Evolutionary conservation across 2,797 vertebrate species (phyloP).

Genomic region (Aphelocoma californica): DNA sequence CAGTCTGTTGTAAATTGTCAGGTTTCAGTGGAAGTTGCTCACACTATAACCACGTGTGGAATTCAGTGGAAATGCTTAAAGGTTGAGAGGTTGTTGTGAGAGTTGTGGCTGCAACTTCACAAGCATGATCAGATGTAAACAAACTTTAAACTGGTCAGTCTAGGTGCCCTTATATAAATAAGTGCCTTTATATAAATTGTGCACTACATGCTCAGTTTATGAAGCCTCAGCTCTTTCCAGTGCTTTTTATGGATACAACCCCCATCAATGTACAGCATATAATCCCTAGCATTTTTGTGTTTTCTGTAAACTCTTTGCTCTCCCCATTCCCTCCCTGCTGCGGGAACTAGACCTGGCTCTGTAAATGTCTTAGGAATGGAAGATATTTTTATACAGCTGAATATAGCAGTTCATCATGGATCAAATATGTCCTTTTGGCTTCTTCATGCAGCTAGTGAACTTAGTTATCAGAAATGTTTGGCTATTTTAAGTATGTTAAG

Average conservation of each 20-base stretch:
- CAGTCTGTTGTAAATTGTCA: not conserved
- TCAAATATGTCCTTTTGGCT: slow-evolving; percentile 28
- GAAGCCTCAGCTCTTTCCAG: not conserved
- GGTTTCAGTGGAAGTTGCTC: not conserved
- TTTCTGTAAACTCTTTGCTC: not conserved
- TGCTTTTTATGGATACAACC: not conserved
- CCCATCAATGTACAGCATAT: not conserved
- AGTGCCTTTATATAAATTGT: not conserved
- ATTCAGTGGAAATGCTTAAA: not conserved
- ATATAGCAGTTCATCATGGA: not conserved
- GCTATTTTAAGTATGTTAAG: slow-evolving; percentile 20
- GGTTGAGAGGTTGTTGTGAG: not conserved
- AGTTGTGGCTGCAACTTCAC: not conserved
- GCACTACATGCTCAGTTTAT: not conserved
- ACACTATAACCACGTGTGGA: not conserved
- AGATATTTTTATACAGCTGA: not conserved
- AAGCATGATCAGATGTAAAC: not conserved
- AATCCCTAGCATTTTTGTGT: not conserved
- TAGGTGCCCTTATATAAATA: not conserved
- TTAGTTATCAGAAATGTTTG: not conserved
- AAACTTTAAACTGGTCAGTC: not conserved
- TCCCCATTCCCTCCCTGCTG: not conserved
- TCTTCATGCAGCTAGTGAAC: not conserved
- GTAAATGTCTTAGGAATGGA: not conserved
- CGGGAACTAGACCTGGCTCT: not conserved